Evolutionary conservation across 2,888 invertebrate species (phyloP), one percentile per base, ranked within the genome.

Genomic region (Diadegma fenestrale): DNA sequence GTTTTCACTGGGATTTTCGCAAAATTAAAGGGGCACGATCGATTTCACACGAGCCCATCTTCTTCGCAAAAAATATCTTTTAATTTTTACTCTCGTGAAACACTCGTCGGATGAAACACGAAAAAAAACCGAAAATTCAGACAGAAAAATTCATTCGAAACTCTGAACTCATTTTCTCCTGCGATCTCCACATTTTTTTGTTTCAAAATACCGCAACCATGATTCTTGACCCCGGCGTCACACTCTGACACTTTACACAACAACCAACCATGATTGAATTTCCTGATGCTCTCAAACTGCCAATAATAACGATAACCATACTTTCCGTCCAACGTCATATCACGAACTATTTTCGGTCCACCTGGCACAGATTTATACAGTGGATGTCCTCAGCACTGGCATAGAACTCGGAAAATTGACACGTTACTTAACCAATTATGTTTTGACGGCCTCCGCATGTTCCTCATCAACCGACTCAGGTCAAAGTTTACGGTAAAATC

Each of bases 311-410:
- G 69, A n/a, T 33, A 45, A 26, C 45, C 72, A 80, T 48, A 58
- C 45, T 58, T 71, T 77, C 80, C 22, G 37, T 80, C 72, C 69
- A 58, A 72, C 71, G 76, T 84, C 84, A 48, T 80, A 84, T 80
- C 72, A 84, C 64, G 45, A 45, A 26, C 58, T 12, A 71, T 54
- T 63, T 58, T 68, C 54, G 72, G 45, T 77, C 72, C 45, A 48
- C 12, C 58, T 33, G 26, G 37, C 48, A 22, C 45, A 68, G 58
- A 69, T 64, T 80, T 17, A 72, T 72, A 45, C 71, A 43, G 41
- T 66, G 19, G 80, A 80, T 58, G 68, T 45, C 10, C 45, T 30
- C 17, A 6, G 19, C 37, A 19, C n/a, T 33, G 2, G 51, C 22
- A 26, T 22, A 7, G 19, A 33, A 26, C 19, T 22, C 14, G 19